Conservation (phyloP, 2,113 vertebrate species). For the Xiphophorus hellerii region DNA sequence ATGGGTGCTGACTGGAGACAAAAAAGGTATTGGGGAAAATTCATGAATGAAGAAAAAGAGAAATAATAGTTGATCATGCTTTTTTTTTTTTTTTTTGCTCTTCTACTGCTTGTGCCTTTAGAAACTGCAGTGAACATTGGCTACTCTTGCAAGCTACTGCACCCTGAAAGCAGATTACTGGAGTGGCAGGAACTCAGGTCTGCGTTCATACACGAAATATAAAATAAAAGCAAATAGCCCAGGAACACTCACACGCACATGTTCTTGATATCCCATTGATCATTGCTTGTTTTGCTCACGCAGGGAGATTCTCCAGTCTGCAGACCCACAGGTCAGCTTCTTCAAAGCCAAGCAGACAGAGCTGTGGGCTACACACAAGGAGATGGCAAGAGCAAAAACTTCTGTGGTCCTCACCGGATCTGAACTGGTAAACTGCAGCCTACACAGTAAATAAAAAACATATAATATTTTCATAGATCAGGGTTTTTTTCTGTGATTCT, state of each 20-base stretch:
- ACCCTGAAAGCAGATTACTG: conserved; percentile 84
- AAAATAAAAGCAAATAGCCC: conserved; percentile 15
- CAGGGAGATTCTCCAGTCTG: conserved; percentile 85
- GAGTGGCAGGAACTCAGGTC: conserved; percentile 88
- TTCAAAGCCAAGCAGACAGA: conserved; percentile 48
- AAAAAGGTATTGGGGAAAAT: conserved; percentile 83
- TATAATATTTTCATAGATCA: neutral
- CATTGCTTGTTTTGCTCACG: conserved; percentile 28
- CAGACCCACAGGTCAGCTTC: conserved; percentile 72
- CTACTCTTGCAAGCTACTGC: conserved; percentile 88
- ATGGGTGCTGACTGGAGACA: conserved; percentile 96
- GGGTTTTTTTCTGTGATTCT: neutral
- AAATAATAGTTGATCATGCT: neutral
- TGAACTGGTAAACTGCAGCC: conserved; percentile 84
- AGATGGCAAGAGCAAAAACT: conserved; percentile 55
- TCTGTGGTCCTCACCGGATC: conserved; percentile 87
- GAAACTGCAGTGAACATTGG: conserved; percentile 93
- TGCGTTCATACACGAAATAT: conserved; percentile 35
- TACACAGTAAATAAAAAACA: neutral
- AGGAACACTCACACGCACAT: conserved; percentile 25
- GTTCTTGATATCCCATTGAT: conserved; percentile 37
- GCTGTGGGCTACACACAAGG: conserved; percentile 53
- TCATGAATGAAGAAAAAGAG: neutral
- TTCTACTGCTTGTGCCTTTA: conserved; percentile 51
- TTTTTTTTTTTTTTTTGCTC: neutral